Percentiles rank a stretch among this genome's conserved stretches.
phyloP scores from a whole-genome alignment of 2,797 vertebrate genomes.

The Lemur catta region DNA sequence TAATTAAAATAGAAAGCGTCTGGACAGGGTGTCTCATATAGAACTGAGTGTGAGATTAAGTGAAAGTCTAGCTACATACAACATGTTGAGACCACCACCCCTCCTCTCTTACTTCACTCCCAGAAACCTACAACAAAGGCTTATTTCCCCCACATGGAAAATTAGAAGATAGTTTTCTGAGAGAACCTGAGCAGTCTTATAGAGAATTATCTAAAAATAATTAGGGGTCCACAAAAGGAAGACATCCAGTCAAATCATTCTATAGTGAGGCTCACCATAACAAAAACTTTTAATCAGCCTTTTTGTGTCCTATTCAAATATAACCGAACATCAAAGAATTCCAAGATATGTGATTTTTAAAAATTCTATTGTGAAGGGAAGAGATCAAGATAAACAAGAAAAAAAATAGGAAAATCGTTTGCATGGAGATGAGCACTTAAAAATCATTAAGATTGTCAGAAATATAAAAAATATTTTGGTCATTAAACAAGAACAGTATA shows the following conservation, averaged over 20 bases:
- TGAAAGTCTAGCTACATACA: background rate
- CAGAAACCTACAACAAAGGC: background rate
- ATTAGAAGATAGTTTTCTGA: background rate
- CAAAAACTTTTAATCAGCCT: background rate
- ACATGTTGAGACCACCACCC: background rate
- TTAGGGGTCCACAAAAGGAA: background rate
- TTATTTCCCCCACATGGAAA: background rate
- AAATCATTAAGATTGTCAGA: background rate
- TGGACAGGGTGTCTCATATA: background rate
- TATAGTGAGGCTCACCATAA: background rate
- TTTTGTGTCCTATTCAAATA: background rate
- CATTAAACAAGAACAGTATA: slow-evolving; percentile 1
- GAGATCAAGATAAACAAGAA: background rate
- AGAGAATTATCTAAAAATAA: slow-evolving; percentile 16
- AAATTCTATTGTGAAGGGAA: background rate
- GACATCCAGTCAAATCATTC: background rate
- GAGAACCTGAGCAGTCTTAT: background rate
- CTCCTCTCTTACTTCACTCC: background rate
- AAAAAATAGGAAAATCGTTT: background rate
- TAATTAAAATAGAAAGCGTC: background rate
- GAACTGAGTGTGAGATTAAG: background rate
- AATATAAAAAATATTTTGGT: background rate
- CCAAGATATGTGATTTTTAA: background rate
- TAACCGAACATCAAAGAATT: slow-evolving; percentile 1
- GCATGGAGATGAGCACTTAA: background rate